These are phyloP conservation scores for Dugesia japonica DNA, from an alignment of 2,888 invertebrate species.

Conservation along the genomic window DNA sequence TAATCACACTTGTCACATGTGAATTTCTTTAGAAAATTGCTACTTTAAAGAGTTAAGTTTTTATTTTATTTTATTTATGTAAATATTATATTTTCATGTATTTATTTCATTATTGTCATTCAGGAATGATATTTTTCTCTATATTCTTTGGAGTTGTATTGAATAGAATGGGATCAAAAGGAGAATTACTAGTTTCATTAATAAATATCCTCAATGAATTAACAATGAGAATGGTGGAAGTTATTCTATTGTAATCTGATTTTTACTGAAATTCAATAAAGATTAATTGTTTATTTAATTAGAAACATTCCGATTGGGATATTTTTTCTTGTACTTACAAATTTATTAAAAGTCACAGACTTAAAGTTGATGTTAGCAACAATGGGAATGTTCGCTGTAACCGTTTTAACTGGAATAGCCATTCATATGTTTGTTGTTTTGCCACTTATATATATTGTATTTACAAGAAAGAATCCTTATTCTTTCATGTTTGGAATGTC, in stretches of 20 bases:
- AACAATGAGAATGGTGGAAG: constrained; percentile 53
- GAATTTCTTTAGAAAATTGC: no score
- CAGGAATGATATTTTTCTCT: constrained; percentile 54
- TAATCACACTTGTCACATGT: no score
- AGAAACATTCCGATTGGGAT: constrained; percentile 21
- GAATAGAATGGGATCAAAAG: constrained; percentile 52
- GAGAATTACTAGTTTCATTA: constrained; percentile 53
- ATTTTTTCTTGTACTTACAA: constrained; percentile 20
- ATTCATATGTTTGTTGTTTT: constrained; percentile 66
- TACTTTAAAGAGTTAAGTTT: no score
- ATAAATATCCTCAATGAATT: constrained; percentile 54
- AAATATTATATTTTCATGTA: no score
- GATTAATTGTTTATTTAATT: no score
- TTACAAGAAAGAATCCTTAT: constrained; percentile 66
- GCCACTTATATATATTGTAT: constrained; percentile 64
- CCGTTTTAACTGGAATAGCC: constrained; percentile 63
- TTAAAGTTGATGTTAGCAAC: neutral
- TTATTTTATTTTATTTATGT: no score
- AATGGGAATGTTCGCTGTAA: constrained; percentile 53
- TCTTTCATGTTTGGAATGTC: constrained; percentile 66
- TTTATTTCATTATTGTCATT: neutral
- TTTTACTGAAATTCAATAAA: no score
- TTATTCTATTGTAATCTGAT: constrained; percentile 55
- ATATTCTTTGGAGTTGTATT: constrained; percentile 54
- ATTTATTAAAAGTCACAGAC: neutral